These are phyloP conservation scores for Oxygymnocypris stewartii DNA, from an alignment of 2,113 vertebrate species.

Conservation along the genomic window DNA sequence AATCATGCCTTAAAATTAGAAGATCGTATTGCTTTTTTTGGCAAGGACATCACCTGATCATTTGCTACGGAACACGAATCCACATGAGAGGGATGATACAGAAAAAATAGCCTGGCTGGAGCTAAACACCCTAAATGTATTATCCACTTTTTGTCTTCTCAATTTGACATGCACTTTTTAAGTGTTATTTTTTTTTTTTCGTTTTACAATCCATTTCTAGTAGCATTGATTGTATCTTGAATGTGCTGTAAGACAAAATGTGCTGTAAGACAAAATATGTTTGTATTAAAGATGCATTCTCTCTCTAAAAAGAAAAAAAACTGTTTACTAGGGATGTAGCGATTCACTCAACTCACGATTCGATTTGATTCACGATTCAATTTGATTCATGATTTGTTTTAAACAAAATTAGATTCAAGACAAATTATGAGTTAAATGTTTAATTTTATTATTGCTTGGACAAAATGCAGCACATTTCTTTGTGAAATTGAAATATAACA, in stretches of 20 bases:
- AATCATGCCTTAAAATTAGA: constrained; percentile 15
- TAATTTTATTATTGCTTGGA: too few relatives aligned
- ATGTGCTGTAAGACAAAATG: too few relatives aligned
- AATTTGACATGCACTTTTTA: background rate
- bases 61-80: background rate
- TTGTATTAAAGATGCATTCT: background rate
- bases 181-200: too few relatives aligned
- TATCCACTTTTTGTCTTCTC: background rate
- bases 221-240: background rate
- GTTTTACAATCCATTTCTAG: background rate
- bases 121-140: background rate
- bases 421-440: too few relatives aligned
- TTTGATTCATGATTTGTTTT: too few relatives aligned
- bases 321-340: too few relatives aligned
- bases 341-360: too few relatives aligned
- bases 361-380: too few relatives aligned
- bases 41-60: constrained; percentile 6
- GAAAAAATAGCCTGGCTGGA: constrained; percentile 17
- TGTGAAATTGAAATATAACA: too few relatives aligned
- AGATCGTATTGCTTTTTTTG: constrained; percentile 19
- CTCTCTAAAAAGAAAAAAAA: background rate
- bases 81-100: background rate
- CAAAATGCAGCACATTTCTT: too few relatives aligned
- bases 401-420: too few relatives aligned
- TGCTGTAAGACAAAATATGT: too few relatives aligned